These are phyloP conservation scores for Cantharis rustica DNA, from an alignment of 2,888 invertebrate genomes.

Conservation along the genomic window DNA sequence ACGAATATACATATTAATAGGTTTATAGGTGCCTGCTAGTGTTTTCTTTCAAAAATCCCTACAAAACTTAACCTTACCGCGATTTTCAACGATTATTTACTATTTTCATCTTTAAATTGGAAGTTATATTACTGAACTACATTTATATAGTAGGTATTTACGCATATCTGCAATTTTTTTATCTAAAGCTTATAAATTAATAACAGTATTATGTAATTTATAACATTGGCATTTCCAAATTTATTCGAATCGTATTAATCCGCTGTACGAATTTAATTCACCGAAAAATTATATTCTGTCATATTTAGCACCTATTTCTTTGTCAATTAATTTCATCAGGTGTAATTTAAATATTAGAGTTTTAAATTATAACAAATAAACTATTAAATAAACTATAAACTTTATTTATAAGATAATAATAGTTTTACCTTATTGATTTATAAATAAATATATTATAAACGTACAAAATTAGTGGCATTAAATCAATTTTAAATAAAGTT, in stretches of 20 bases:
- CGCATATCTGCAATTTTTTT: not conserved
- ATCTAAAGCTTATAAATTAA: not conserved
- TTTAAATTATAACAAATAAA: too few relatives aligned
- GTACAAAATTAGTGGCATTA: too few relatives aligned
- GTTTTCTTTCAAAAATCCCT: not conserved
- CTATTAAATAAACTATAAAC: too few relatives aligned
- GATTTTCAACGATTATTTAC: not conserved
- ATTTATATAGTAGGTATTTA: not conserved
- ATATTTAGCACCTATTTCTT: too few relatives aligned
- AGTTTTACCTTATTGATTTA: not conserved
- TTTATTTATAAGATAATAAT: too few relatives aligned
- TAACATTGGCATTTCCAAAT: not conserved
- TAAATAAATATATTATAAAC: too few relatives aligned
- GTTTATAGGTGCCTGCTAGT: not conserved
- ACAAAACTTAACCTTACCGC: not conserved
- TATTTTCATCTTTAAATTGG: not conserved
- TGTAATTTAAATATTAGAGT: too few relatives aligned
- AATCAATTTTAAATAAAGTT: too few relatives aligned
- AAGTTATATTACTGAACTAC: not conserved
- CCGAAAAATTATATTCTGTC: not conserved
- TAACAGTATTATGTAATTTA: not conserved
- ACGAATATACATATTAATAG: not conserved
- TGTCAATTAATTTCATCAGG: too few relatives aligned
- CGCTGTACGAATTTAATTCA: not conserved
- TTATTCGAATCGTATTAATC: too few relatives aligned